phyloP scores from a whole-genome alignment of 2,113 vertebrate species.

The Caranx melampygus region DNA sequence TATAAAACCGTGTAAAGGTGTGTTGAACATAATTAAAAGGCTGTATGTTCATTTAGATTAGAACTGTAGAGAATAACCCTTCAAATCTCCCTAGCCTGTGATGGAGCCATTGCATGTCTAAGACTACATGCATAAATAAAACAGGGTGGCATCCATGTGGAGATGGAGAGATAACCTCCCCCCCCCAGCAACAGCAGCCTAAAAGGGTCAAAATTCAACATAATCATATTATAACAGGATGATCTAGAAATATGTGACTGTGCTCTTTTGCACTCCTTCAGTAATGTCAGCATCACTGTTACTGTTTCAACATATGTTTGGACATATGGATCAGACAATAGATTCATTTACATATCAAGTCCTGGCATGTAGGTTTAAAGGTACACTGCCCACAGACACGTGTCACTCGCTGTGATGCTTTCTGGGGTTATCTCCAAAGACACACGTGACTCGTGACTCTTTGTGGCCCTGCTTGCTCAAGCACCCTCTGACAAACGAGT shows the following conservation, averaged over 20 bases:
- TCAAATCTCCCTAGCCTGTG: background rate
- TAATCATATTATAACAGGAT: background rate
- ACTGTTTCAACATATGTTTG: background rate
- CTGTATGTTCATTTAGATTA: background rate
- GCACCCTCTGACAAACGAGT: slow-evolving; percentile 61
- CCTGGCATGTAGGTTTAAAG: background rate
- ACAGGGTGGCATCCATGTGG: background rate
- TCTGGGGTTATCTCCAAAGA: slow-evolving; percentile 29
- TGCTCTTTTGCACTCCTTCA: background rate
- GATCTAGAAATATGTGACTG: background rate
- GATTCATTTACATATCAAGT: background rate
- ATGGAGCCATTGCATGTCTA: background rate
- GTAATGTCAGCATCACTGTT: background rate
- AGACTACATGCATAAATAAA: background rate
- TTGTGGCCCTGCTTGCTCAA: slow-evolving; percentile 30
- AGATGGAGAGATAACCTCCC: background rate
- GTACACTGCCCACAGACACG: background rate
- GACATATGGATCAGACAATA: background rate
- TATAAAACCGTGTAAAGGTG: background rate
- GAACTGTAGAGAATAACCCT: background rate
- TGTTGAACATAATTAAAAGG: background rate
- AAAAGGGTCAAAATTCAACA: background rate
- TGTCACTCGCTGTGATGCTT: no score
- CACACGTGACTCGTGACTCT: slow-evolving; percentile 32
- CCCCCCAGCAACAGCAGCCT: background rate